These are phyloP conservation scores for Monochamus alternatus DNA, from an alignment of 2,888 invertebrate genomes.

Conservation along the genomic window DNA sequence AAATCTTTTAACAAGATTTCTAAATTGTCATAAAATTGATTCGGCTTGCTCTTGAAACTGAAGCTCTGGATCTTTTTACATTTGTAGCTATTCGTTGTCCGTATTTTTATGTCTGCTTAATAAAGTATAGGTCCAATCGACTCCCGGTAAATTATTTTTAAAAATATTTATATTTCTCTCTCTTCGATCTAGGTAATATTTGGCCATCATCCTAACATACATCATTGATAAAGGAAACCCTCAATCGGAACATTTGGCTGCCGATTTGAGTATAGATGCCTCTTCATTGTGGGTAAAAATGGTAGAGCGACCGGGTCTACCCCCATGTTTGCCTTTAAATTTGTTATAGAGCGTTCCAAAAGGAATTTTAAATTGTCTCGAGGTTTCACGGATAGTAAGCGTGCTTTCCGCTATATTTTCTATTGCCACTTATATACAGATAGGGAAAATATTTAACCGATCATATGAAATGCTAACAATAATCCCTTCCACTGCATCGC, in stretches of 20 bases:
- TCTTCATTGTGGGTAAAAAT: conserved; percentile 10
- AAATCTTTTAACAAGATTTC: conserved; percentile 10
- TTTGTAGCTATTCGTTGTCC: conserved; percentile 11
- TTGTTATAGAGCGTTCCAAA: no score
- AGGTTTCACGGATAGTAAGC: no score
- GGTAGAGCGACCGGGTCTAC: background rate
- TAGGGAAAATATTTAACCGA: background rate
- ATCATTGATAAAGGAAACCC: conserved; percentile 10
- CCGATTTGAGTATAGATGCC: conserved; percentile 6
- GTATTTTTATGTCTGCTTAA: conserved; percentile 9
- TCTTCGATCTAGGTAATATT: conserved; percentile 10
- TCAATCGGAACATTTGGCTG: conserved; percentile 8
- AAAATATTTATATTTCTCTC: conserved; percentile 9
- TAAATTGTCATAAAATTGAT: conserved; percentile 10
- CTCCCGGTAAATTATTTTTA: conserved; percentile 8
- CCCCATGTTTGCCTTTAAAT: background rate
- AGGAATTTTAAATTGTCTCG: no score
- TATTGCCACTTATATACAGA: conserved; percentile 5
- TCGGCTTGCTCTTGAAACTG: conserved; percentile 10
- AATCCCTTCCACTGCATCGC: no score
- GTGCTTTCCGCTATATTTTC: background rate
- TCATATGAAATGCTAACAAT: no score
- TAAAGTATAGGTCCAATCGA: conserved; percentile 5
- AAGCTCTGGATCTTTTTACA: conserved; percentile 10
- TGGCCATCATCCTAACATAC: conserved; percentile 7